Percentiles rank a stretch among this genome's conserved stretches.
Evolutionary conservation across 2,113 vertebrate species (phyloP).

Genomic region (Chaetops frenatus): DNA sequence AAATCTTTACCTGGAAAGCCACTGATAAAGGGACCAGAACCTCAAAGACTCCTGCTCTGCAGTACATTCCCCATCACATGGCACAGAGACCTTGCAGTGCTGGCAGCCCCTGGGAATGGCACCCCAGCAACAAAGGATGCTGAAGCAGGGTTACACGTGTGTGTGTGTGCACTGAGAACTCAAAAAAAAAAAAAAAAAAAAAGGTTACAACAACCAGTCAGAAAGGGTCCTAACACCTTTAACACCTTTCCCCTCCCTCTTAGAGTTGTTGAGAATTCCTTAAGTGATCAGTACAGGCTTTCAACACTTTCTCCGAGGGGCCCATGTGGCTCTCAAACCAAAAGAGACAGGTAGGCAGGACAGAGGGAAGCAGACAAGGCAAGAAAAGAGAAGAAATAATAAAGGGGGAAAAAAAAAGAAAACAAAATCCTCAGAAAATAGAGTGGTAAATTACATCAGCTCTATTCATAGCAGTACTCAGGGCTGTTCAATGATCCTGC

Average conservation of each 20-base stretch:
- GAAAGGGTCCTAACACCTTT: neutral
- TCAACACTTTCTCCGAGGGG: neutral
- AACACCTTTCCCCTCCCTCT: neutral
- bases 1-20: neutral
- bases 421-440: neutral
- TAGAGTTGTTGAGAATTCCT: neutral
- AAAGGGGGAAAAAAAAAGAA: neutral
- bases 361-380: neutral
- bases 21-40: neutral
- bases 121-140: neutral
- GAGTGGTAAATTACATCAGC: neutral
- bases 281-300: neutral
- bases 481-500: neutral
- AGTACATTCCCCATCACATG: accelerated
- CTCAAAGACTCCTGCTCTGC: neutral
- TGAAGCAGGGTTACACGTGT: neutral
- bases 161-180: accelerated
- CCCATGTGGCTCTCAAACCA: neutral
- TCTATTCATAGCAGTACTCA: neutral
- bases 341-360: neutral
- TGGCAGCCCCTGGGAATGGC: accelerated
- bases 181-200: neutral
- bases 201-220: neutral
- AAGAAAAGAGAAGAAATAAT: neutral
- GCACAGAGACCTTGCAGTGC: accelerated